Base-by-base conservation (phyloP, 2,888 invertebrate species). In the Parelbella ahira region DNA sequence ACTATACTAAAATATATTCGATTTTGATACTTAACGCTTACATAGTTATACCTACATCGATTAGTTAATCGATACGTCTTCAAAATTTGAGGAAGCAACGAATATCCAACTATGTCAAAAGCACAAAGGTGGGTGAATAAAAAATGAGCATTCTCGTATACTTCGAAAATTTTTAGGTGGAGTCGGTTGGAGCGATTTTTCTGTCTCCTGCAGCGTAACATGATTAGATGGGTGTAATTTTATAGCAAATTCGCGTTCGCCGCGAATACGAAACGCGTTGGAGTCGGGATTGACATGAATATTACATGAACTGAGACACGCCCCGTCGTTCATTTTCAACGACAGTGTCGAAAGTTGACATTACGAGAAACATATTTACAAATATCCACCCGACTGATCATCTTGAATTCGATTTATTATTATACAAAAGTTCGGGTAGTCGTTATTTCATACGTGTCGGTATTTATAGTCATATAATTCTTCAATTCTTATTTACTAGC, bases 161-260 rank as follows among this genome's bases (percentile, higher is more conserved):
- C 42, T 42, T 32, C 41, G 10, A 42, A 42, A 43, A 42, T 49
- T 49, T 43, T 36, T 23, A 44, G 43, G 47, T 44, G 37, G 48
- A 52, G 54, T 49, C 50, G 51, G 54, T 55, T 49, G 54, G 51
- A 55, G 52, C 56, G 56, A 64, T 61, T 60, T 49, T 45, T 49
- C 56, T 56, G 53, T 54, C 60, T 58, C 58, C 58, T 45, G 42
- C 49, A 41, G 58, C 66, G 60, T 73, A 80, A 78, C 72, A 64
- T 71, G 74, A 82, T 82, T 81, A 81, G 70, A 75, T 71, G 63
- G 62, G 60, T 68, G 80, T 80, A 79, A 82, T 81, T 80, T 77
- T 72, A 75, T 75, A 69, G 70, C 64, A 63, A 73, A 79, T 77
- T 76, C 75, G 56, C 64, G 61, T 57, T 58, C 38, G 45, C 30